A percentile compares a stretch with the other conserved stretches of the same genome.
phyloP scores from a whole-genome alignment of 2,888 invertebrate genomes.

The Melieria omissa region DNA sequence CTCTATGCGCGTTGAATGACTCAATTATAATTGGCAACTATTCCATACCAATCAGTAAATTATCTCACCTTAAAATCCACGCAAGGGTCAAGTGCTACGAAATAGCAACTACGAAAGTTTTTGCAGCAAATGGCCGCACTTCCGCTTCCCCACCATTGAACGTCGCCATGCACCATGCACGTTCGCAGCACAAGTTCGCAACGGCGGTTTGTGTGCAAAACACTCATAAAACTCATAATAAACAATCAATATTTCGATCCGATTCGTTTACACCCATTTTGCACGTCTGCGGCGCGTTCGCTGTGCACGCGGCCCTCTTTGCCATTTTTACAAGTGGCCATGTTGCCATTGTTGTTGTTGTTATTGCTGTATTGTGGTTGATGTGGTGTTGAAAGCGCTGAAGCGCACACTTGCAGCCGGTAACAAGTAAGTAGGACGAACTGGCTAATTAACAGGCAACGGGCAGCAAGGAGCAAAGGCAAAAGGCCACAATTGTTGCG shows the following conservation, averaged over 20 bases:
- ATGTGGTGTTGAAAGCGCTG: no score
- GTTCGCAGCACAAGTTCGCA: background rate
- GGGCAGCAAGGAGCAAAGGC: background rate
- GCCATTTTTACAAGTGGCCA: no score
- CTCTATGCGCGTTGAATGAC: no score
- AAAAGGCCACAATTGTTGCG: background rate
- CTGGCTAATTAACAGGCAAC: slow-evolving; percentile 10
- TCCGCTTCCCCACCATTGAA: background rate
- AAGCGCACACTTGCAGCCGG: no score
- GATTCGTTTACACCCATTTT: slow-evolving; percentile 22
- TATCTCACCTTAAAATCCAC: no score
- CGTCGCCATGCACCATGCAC: background rate
- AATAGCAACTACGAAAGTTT: no score
- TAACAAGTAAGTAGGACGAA: background rate
- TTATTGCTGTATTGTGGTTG: no score
- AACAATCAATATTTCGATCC: slow-evolving; percentile 8
- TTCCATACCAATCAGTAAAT: no score
- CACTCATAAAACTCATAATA: slow-evolving; percentile 13
- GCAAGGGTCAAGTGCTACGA: no score
- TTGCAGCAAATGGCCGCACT: background rate
- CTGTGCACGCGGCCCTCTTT: background rate
- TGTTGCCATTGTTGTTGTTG: no score
- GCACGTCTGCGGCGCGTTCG: slow-evolving; percentile 6
- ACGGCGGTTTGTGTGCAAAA: no score
- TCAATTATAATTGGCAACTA: no score